Evolutionary conservation across 2,888 invertebrate species (phyloP).

Genomic region (Parnassius glacialis): DNA sequence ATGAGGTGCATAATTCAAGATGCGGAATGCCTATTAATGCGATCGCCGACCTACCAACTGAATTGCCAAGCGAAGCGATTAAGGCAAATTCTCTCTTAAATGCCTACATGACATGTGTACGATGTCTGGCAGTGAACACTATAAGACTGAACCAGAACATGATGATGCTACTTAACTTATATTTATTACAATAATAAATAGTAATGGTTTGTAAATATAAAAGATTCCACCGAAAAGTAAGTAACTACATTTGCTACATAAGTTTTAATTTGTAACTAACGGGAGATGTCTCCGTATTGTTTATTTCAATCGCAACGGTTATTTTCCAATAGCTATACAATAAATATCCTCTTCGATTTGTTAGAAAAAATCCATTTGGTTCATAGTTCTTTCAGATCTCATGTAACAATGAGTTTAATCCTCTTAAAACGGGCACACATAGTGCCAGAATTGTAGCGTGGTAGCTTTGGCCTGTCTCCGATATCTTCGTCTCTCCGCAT

Average conservation of each 20-base stretch:
- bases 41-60: no score
- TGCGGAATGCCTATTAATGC: no score
- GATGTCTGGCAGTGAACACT: no score
- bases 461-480: conserved; percentile 77
- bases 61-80: no score
- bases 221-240: no score
- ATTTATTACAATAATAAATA: no score
- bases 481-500: conserved; percentile 60
- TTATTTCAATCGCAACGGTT: conserved; percentile 11
- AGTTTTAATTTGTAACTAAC: conserved; percentile 3
- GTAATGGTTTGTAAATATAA: no score
- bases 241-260: background rate
- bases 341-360: conserved; percentile 51
- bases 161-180: no score
- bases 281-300: conserved; percentile 2
- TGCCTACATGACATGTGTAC: no score
- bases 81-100: no score
- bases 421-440: conserved; percentile 77
- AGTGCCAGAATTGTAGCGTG: conserved; percentile 74
- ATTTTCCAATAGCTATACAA: conserved; percentile 28
- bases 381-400: conserved; percentile 66
- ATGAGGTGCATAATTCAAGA: no score
- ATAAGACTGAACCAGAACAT: no score
- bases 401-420: conserved; percentile 78
- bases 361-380: conserved; percentile 67